These are phyloP conservation scores for Xylocopa sonorina DNA, from an alignment of 1,140 invertebrate species.

Conservation along the genomic window DNA sequence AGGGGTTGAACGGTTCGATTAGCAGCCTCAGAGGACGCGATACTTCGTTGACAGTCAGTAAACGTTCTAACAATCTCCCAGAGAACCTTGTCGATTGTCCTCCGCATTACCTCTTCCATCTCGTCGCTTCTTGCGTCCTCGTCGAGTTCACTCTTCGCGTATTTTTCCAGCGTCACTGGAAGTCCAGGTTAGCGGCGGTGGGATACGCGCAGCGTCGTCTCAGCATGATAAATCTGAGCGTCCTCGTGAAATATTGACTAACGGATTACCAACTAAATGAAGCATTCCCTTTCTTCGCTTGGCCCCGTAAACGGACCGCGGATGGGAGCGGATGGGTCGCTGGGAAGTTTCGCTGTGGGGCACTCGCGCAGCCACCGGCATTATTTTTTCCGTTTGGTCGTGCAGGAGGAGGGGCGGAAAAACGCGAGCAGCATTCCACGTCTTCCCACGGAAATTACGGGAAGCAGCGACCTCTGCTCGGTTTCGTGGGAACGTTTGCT, in stretches of 20 bases:
- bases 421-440: not conserved
- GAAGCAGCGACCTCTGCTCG: constrained; percentile 4
- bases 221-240: constrained; percentile 13
- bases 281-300: not conserved
- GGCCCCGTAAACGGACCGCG: not conserved
- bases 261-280: constrained; percentile 6
- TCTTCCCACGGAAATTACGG: constrained; percentile 43
- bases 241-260: not conserved
- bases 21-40: not conserved
- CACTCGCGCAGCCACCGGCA: constrained; percentile 13
- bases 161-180: not conserved
- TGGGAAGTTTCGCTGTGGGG: constrained; percentile 16
- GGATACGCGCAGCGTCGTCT: not conserved
- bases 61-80: constrained; percentile 28
- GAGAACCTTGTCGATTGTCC: not conserved
- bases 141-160: not conserved
- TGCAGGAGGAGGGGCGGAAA: not conserved
- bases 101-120: too few species aligned
- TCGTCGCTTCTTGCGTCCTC: not conserved
- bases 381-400: not conserved
- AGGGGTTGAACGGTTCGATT: constrained; percentile 9
- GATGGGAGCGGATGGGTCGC: not conserved
- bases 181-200: not conserved
- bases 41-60: constrained; percentile 32
- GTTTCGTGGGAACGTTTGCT: constrained; percentile 19